phyloP scores from a whole-genome alignment of 1,140 invertebrate genomes.

The Choristoneura fumiferana region DNA sequence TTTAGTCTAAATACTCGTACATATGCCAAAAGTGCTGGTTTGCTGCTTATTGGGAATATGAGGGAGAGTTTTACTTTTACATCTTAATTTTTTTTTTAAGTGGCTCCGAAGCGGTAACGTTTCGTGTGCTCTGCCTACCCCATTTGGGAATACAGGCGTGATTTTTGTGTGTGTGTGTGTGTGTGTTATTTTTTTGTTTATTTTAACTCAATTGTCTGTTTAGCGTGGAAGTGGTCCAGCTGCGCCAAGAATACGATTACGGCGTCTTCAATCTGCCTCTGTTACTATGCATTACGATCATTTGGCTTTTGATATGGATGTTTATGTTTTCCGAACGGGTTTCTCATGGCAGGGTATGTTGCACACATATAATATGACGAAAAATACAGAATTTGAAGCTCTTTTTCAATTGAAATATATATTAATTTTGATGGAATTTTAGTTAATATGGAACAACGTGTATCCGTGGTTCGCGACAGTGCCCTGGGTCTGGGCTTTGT shows the following conservation, averaged over 20 bases:
- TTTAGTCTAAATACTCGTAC: no score
- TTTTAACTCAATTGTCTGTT: constrained; percentile 16
- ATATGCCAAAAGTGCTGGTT: no score
- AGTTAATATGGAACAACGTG: constrained; percentile 65
- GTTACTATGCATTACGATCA: constrained; percentile 35
- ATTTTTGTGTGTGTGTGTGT: no score
- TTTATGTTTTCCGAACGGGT: constrained; percentile 46
- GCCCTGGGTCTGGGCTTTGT: constrained; percentile 50
- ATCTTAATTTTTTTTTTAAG: no score
- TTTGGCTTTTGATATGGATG: constrained; percentile 51
- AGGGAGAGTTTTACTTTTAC: no score
- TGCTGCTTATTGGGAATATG: no score
- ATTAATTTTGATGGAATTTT: constrained; percentile 22
- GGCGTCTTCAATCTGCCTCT: constrained; percentile 45
- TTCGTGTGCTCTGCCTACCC: no score
- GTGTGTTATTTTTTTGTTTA: constrained; percentile 22
- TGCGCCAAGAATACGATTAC: constrained; percentile 39
- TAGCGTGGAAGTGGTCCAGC: constrained; percentile 58
- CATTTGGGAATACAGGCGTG: no score
- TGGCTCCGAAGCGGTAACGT: no score
- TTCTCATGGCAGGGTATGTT: constrained; percentile 46
- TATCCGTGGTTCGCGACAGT: constrained; percentile 44
- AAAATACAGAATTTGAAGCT: no score
- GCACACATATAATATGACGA: neutral
- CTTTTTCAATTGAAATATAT: no score